These are phyloP conservation scores for Aethes cnicana DNA, from an alignment of 2,888 invertebrate genomes.

Conservation along the genomic window DNA sequence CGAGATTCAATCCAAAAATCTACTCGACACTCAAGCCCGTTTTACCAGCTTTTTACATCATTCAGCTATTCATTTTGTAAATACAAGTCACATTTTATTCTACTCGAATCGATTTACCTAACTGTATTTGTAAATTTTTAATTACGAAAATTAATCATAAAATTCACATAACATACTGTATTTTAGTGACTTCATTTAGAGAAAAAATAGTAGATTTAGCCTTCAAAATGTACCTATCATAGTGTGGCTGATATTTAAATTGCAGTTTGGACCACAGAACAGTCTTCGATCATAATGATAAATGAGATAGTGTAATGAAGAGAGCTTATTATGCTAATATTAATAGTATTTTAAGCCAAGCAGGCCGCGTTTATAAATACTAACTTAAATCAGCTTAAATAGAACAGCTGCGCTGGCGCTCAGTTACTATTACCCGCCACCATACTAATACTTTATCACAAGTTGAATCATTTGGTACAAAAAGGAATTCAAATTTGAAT, in stretches of 20 bases:
- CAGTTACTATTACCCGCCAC: slow-evolving; percentile 1
- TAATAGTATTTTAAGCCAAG: slow-evolving; percentile 22
- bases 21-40: no score
- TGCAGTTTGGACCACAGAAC: slow-evolving; percentile 1
- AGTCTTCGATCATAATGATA: neutral
- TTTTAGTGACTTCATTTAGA: no score
- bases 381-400: slow-evolving; percentile 19
- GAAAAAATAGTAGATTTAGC: no score
- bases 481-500: no score
- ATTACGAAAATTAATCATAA: no score
- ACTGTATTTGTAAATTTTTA: no score
- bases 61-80: neutral
- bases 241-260: neutral
- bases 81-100: slow-evolving; percentile 12
- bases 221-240: neutral
- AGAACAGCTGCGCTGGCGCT: slow-evolving; percentile 17
- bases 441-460: no score
- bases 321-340: slow-evolving; percentile 1
- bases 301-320: neutral
- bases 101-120: no score
- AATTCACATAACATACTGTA: no score
- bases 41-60: neutral
- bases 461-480: no score
- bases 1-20: no score
- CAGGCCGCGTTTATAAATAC: slow-evolving; percentile 25